These are phyloP conservation scores for Chloromyia formosa DNA, from an alignment of 2,888 invertebrate species.

Conservation along the genomic window DNA sequence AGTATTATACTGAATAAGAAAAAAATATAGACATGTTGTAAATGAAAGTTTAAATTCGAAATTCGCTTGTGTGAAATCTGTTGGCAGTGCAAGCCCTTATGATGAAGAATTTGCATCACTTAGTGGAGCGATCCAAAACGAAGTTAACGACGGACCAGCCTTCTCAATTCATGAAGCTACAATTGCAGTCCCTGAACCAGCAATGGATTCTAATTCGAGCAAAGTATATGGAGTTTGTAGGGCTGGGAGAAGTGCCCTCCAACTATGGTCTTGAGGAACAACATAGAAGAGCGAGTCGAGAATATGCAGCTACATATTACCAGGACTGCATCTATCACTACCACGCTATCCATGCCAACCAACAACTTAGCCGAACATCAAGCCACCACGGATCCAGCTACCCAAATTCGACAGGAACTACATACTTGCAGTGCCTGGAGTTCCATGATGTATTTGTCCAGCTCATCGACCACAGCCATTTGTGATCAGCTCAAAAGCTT, in stretches of 20 bases:
- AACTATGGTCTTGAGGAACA: neutral
- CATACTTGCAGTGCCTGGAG: too few relatives aligned
- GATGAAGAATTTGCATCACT: neutral
- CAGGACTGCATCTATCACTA: neutral
- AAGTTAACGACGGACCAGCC: neutral
- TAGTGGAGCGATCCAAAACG: neutral
- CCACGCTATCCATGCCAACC: neutral
- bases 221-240: neutral
- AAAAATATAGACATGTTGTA: too few relatives aligned
- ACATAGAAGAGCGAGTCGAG: neutral
- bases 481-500: too few relatives aligned
- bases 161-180: neutral
- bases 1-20: too few relatives aligned
- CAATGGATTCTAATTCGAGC: neutral
- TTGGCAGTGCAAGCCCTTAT: neutral
- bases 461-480: too few relatives aligned
- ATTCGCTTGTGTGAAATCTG: too few relatives aligned
- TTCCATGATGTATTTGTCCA: too few relatives aligned
- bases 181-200: neutral
- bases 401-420: too few relatives aligned
- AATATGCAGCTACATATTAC: neutral
- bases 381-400: too few relatives aligned
- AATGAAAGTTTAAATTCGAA: too few relatives aligned
- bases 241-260: neutral
- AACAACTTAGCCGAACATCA: too few relatives aligned